A percentile compares a stretch with the other conserved stretches of the same genome.
Evolutionary conservation across 2,888 invertebrate species (phyloP).

Genomic region (Andrena minutula): DNA sequence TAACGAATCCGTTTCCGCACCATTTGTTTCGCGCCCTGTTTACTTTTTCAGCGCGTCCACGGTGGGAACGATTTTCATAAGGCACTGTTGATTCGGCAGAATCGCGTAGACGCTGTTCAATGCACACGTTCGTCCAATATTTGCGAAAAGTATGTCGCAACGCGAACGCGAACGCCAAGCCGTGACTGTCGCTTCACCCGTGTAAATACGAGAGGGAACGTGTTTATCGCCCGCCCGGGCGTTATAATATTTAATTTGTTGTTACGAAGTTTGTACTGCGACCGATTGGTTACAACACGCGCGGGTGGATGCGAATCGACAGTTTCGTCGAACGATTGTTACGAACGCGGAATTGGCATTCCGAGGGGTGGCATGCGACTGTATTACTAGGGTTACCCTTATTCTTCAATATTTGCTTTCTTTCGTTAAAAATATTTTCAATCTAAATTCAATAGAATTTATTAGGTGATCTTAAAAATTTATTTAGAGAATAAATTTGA

Average conservation of each 20-base stretch:
- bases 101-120: slow-evolving; percentile 63
- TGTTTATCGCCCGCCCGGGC: slow-evolving; percentile 49
- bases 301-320: neutral
- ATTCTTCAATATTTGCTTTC: no score
- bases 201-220: slow-evolving; percentile 55
- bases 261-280: slow-evolving; percentile 28
- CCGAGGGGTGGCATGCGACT: no score
- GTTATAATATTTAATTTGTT: slow-evolving; percentile 68
- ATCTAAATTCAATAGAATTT: no score
- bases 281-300: slow-evolving; percentile 29
- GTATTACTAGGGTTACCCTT: no score
- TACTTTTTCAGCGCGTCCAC: slow-evolving; percentile 16
- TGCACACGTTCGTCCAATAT: slow-evolving; percentile 82
- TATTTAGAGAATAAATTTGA: no score
- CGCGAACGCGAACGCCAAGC: slow-evolving; percentile 34
- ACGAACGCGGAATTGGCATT: neutral
- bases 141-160: slow-evolving; percentile 78
- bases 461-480: no score
- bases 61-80: slow-evolving; percentile 61
- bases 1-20: slow-evolving; percentile 19
- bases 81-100: slow-evolving; percentile 62
- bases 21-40: slow-evolving; percentile 41
- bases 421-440: no score
- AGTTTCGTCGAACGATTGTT: neutral
- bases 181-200: slow-evolving; percentile 14